phyloP scores from a whole-genome alignment of 1,140 invertebrate species.

The Zaprionus inermis region DNA sequence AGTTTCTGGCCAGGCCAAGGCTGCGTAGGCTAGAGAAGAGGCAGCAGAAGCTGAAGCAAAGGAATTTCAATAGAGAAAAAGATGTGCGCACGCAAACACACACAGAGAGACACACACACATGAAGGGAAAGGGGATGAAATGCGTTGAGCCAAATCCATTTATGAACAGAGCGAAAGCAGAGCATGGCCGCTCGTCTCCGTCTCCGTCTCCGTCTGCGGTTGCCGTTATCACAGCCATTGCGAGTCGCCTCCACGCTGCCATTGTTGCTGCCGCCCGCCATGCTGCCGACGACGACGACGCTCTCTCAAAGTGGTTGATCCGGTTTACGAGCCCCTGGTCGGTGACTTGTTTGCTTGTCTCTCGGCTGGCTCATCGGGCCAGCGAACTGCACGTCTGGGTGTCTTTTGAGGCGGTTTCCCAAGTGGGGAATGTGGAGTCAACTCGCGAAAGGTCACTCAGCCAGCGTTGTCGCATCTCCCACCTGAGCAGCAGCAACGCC shows the following conservation, averaged over 20 bases:
- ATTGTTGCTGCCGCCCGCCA: conserved; percentile 58
- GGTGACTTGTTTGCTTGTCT: conserved; percentile 17
- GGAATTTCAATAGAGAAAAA: conserved; percentile 21
- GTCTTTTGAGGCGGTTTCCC: conserved; percentile 6
- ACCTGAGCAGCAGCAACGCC: conserved; percentile 22
- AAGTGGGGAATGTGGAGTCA: not conserved
- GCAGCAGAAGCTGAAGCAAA: not conserved
- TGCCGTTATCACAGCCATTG: conserved; percentile 74
- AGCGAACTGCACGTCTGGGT: conserved; percentile 33
- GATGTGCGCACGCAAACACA: conserved; percentile 28
- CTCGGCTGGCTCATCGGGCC: conserved; percentile 33
- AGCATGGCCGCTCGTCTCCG: conserved; percentile 50
- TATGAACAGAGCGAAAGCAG: conserved; percentile 50
- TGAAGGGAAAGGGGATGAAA: conserved; percentile 52
- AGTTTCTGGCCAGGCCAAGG: conserved; percentile 6
- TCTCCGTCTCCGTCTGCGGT: conserved; percentile 41
- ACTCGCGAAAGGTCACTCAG: conserved; percentile 28
- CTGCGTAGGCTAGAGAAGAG: not conserved
- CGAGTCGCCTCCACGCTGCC: conserved; percentile 42
- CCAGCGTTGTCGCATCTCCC: not conserved
- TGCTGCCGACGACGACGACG: conserved; percentile 24
- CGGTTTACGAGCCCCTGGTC: conserved; percentile 58
- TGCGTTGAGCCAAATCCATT: conserved; percentile 55
- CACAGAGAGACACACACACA: conserved; percentile 16
- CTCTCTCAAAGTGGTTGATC: conserved; percentile 71